These are phyloP conservation scores for Oceanodroma leucorhoa DNA, from an alignment of 2,797 vertebrate species.

Conservation along the genomic window DNA sequence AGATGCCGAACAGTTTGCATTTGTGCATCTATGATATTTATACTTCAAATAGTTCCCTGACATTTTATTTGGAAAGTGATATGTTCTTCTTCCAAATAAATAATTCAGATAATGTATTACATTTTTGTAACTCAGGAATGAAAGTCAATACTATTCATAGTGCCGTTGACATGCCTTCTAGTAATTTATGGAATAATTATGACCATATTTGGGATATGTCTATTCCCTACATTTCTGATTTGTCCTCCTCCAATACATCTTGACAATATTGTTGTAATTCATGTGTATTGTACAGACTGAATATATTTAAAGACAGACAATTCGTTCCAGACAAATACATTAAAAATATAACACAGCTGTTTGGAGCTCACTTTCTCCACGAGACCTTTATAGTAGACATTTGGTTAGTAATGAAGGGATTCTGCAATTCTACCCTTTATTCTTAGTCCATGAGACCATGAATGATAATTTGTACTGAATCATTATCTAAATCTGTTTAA, in stretches of 20 bases:
- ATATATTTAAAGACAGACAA: conserved; percentile 32
- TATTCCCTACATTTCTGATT: conserved; percentile 49
- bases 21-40: conserved; percentile 7
- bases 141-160: conserved; percentile 56
- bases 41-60: conserved; percentile 42
- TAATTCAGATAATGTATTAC: conserved; percentile 31
- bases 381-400: not conserved
- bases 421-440: not conserved
- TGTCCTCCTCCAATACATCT: conserved; percentile 26
- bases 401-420: not conserved
- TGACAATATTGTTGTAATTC: conserved; percentile 50
- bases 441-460: not conserved
- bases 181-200: conserved; percentile 66
- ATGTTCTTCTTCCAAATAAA: conserved; percentile 54
- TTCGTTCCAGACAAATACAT: conserved; percentile 38
- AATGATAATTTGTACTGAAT: not conserved
- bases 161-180: conserved; percentile 31
- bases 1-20: conserved; percentile 18
- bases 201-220: conserved; percentile 25
- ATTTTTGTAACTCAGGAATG: conserved; percentile 50
- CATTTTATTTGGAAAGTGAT: conserved; percentile 24
- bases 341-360: conserved; percentile 53
- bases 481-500: not conserved
- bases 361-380: not conserved
- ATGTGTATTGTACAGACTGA: not conserved